These are phyloP conservation scores for Apostichopus leukothele DNA, from an alignment of 53 echinoderm and acorn worm species.

Conservation along the genomic window DNA sequence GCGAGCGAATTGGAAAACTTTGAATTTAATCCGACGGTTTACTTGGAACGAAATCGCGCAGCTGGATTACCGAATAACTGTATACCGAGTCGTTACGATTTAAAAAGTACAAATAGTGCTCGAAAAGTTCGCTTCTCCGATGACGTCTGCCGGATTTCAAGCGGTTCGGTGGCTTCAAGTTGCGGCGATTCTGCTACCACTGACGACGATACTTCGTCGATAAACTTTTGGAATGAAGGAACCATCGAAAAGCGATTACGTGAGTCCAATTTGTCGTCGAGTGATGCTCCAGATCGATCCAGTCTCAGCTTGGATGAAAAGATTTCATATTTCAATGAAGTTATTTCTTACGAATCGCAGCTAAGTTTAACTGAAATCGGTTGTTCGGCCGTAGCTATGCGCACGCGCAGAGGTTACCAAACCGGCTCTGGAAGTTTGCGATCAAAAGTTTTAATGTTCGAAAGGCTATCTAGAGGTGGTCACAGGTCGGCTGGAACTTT, in stretches of 20 bases:
- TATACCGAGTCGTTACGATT: conserved; percentile 52
- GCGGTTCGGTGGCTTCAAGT: not conserved
- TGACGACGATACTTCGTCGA: not conserved
- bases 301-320: conserved; percentile 30
- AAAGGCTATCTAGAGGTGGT: not conserved
- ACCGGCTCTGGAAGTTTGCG: conserved; percentile 11
- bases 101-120: conserved; percentile 54
- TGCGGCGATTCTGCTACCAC: not conserved
- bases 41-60: conserved; percentile 77
- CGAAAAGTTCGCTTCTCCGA: conserved; percentile 83
- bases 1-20: conserved; percentile 80
- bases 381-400: not conserved
- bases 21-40: conserved; percentile 85
- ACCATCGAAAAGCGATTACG: not conserved
- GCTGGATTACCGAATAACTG: conserved; percentile 58
- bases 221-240: not conserved
- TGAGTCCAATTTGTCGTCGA: not conserved
- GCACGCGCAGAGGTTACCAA: not conserved
- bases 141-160: conserved; percentile 74
- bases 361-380: too few relatives aligned
- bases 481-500: not conserved
- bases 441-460: conserved; percentile 21
- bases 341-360: not conserved
- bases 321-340: conserved; percentile 31
- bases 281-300: not conserved